Conservation (phyloP, 2,888 invertebrate genomes). For the Melitaea athalia region DNA sequence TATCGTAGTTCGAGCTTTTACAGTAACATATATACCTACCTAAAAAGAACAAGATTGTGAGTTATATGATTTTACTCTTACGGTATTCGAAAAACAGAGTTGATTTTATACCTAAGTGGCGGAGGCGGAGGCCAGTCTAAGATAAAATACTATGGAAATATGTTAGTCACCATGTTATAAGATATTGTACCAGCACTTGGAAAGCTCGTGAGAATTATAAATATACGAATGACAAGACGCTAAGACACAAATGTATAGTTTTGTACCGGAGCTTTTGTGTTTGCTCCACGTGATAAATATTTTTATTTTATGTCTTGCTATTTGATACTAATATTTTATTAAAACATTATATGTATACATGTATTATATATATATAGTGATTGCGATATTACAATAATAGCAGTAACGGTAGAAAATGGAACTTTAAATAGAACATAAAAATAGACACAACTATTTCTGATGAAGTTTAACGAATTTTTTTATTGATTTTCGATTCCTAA, state of each 20-base stretch:
- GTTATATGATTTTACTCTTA: conserved; percentile 8
- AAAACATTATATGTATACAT: not conserved
- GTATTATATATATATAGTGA: not conserved
- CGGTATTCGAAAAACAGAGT: conserved; percentile 14
- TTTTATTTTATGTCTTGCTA: not conserved
- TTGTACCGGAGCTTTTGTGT: not conserved
- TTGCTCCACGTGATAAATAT: too few relatives aligned
- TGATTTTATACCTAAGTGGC: conserved; percentile 17
- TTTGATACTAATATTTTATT: not conserved
- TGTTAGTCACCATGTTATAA: conserved; percentile 28
- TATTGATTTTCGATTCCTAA: too few relatives aligned
- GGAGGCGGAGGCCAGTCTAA: conserved; percentile 13
- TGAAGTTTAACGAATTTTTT: too few relatives aligned
- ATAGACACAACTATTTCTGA: too few relatives aligned
- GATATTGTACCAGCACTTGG: conserved; percentile 23
- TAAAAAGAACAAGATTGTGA: not conserved
- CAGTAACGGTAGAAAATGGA: too few relatives aligned
- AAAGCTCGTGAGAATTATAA: conserved; percentile 21
- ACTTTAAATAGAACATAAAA: too few relatives aligned
- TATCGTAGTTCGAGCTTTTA: too few relatives aligned
- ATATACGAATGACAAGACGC: conserved; percentile 23
- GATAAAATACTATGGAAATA: conserved; percentile 28
- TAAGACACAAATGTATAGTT: conserved; percentile 14
- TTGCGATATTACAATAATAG: too few relatives aligned
- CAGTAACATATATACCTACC: not conserved